These are phyloP conservation scores for Percopsis transmontana DNA, from an alignment of 2,113 vertebrate genomes.

Conservation along the genomic window DNA sequence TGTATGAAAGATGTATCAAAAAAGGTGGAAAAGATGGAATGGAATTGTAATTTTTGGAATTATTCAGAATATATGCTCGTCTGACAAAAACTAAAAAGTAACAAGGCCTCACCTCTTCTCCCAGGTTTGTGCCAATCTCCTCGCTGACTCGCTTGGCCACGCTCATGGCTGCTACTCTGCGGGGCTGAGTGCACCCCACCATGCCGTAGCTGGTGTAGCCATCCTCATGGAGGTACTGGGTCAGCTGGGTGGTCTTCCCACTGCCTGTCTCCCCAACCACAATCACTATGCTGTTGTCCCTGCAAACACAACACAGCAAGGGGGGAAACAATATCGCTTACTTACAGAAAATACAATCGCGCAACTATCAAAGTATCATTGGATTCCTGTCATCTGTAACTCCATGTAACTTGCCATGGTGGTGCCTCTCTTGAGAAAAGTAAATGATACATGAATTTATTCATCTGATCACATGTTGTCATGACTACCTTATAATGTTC, in stretches of 20 bases:
- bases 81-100: neutral
- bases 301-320: constrained; percentile 43
- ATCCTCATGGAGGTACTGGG: constrained; percentile 96
- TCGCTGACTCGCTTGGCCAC: constrained; percentile 98
- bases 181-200: constrained; percentile 97
- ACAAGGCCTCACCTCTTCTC: constrained; percentile 88
- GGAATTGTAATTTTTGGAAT: neutral
- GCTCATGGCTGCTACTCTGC: constrained; percentile 96
- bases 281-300: constrained; percentile 98
- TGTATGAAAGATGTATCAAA: too few relatives aligned
- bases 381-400: neutral
- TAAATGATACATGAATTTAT: neutral
- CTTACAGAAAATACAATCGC: too few relatives aligned
- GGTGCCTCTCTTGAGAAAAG: neutral
- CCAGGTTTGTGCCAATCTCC: constrained; percentile 90
- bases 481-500: constrained; percentile 89
- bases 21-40: neutral
- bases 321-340: neutral
- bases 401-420: neutral
- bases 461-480: neutral
- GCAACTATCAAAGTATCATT: neutral
- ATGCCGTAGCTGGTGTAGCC: constrained; percentile 97
- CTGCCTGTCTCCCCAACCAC: constrained; percentile 98
- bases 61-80: neutral
- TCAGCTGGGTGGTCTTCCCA: constrained; percentile 97